Base-by-base conservation (phyloP, 2,888 invertebrate species). In the Drosophila nigritarsus region DNA sequence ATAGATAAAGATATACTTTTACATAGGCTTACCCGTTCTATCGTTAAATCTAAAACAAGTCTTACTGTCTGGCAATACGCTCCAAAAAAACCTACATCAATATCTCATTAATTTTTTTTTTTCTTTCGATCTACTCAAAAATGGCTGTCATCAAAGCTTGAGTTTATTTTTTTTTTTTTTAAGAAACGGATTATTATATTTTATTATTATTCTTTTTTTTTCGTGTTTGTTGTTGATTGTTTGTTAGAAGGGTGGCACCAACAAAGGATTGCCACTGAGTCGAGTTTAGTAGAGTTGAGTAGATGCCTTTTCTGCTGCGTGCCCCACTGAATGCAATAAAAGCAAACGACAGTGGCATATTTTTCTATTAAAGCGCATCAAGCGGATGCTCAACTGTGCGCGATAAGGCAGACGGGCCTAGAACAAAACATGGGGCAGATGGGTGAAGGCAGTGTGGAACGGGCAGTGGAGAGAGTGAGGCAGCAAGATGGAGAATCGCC, bases 301-400 rank as follows among this genome's bases (percentile, higher is more conserved):
- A n/a, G 34, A 50, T 51, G 56, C 29, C 58, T 29, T 53, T 53
- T 38, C 55, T 42, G 30, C 48, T 71, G 65, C 72, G 67, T 76
- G 68, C 58, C 30, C 34, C 78, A 55, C 20, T 27, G 66, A 40
- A 58, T 78, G 78, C 83, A 87, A 85, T 85, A 84, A 84, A 84
- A 78, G 40, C 63, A 58, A 78, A 75, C 70, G 82, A 67, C 72
- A 74, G 77, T 64, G 69, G 79, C 82, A 74, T 75, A 75, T 70
- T 82, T 89, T 89, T 83, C 80, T 89, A 89, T 89, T 87, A 82
- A 78, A 83, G 73, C 70, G 81, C 77, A 82, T 82, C 82, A 70
- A 64, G 45, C 69, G 67, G 72, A 73, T 69, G 73, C 60, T 78
- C 68, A 70, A 20, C 71, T 65, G 48, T 68, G 78, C 68, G 82